Base-by-base conservation (phyloP, 2,888 invertebrate species). In the Campopleginae sp. region DNA sequence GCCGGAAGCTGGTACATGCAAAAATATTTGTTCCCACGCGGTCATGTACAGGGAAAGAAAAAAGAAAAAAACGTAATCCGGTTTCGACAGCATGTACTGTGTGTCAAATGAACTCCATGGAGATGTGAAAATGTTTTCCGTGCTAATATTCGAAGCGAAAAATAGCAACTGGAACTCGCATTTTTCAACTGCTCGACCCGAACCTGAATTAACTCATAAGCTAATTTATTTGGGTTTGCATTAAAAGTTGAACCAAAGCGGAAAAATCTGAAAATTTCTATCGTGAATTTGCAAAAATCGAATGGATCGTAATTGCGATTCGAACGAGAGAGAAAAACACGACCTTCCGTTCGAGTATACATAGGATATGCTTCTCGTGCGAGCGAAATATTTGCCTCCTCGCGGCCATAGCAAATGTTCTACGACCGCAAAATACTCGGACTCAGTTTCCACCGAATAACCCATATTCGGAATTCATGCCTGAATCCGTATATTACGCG, bases 401-500 rank as follows among this genome's bases (percentile, higher is more conserved):
- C 17, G 48, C 19, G 27, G 48, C 33, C 31, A 65, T 19, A 8
- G 48, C 5, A 48, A 75, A 46, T 63, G 48, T 33, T 48, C 38
- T 38, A 17, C 10, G 10, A 10, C 12, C 33, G 48, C 17, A 14
- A 75, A 63, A 75, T 74, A 44, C n/a, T 63, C 75, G 14, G 46
- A 31, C 23, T 33, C 19, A 48, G 63, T 44, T 38, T 63, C 23
- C 33, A 38, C 38, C 48, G 19, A 46, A 48, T 65, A 48, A 76
- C 76, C 46, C 63, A 46, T 63, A 46, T 63, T 61, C 46, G 23
- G 46, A 14, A 63, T 33, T 63, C 63, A 23, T 75, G n/a, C 31
- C 61, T 75, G 33, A 8, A 75, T 75, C 38, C 65, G 48, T 76
- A 51, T 48, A 31, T 48, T 65, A 44, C 65, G 27, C n/a, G 46